Base-by-base conservation (phyloP, 2,888 invertebrate species). In the Mactromeris polynyma region DNA sequence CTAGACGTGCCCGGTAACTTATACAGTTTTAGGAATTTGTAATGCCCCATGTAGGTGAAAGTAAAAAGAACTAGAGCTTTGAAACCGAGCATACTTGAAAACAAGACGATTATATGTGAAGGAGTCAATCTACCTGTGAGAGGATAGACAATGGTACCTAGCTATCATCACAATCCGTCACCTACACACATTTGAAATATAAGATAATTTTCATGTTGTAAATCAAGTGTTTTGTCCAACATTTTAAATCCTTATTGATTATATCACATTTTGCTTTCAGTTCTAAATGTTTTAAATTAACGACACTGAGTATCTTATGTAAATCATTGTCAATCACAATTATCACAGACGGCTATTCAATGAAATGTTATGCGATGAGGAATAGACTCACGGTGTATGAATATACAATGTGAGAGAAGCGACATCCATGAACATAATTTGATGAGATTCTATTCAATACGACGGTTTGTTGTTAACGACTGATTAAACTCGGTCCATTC, bases 141-240 rank as follows among this genome's bases (percentile, higher is more conserved):
- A 11, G 17, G 36, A 36, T 19, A 73, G 33, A 26, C 73, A 36
- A 17, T 2, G 19, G 3, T 36, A 64, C 26, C 73, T 1, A 14
- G 19, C 73, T 36, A 36, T 19, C 33, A 36, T 19, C 36, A 36
- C 33, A 33, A 19, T 33, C 17, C 2, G 4, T 36, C 7, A 4
- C 33, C 73, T 3, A 73, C 73, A 33, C 36, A 33, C 17, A 17
- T 11, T 31, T 58, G n/a, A 58, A 19, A 33, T 19, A 36, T 31
- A 73, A 73, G 6, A 19, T 33, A 17, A 19, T 73, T 73, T 73
- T 36, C 11, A 73, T 33, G 73, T 33, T 36, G 73, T 73, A 73
- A 73, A 36, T 73, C 73, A 73, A 73, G 73, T 73, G 73, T 73
- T 73, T 73, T 33, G 73, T 73, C 36, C 33, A 33, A 73, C 31